Evolutionary conservation across 2,888 invertebrate species (phyloP).

Genomic region (Adelphocoris suturalis): DNA sequence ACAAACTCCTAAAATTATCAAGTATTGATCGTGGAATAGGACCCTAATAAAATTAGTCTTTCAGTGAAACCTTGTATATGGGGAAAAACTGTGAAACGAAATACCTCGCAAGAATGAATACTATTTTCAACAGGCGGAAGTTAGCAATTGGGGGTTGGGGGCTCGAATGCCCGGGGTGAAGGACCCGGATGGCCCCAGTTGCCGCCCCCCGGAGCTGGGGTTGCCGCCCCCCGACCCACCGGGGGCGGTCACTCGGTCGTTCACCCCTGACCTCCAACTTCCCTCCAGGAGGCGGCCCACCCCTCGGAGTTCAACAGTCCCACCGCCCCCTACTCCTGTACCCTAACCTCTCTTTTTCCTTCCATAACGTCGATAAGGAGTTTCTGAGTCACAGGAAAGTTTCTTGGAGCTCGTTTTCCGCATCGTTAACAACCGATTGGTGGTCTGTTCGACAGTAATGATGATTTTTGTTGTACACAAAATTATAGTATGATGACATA

Average conservation of each 20-base stretch:
- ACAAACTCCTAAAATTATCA: too few relatives aligned
- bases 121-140: conserved; percentile 16
- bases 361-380: not conserved
- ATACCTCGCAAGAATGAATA: not conserved
- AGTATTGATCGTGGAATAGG: too few relatives aligned
- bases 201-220: conserved; percentile 46
- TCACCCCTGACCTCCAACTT: conserved; percentile 56
- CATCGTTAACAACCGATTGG: not conserved
- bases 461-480: too few relatives aligned
- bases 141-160: not conserved
- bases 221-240: conserved; percentile 55
- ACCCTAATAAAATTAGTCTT: too few relatives aligned
- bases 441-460: not conserved
- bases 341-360: not conserved
- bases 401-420: not conserved
- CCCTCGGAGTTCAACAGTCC: not conserved
- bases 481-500: too few relatives aligned
- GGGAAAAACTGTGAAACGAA: too few relatives aligned
- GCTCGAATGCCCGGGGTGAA: not conserved
- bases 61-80: too few relatives aligned
- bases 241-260: conserved; percentile 57
- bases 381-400: not conserved
- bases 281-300: not conserved
- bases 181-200: conserved; percentile 43
- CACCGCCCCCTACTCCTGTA: too few relatives aligned